These are phyloP conservation scores for Prenolepis imparis DNA, from an alignment of 2,888 invertebrate species.

Conservation along the genomic window DNA sequence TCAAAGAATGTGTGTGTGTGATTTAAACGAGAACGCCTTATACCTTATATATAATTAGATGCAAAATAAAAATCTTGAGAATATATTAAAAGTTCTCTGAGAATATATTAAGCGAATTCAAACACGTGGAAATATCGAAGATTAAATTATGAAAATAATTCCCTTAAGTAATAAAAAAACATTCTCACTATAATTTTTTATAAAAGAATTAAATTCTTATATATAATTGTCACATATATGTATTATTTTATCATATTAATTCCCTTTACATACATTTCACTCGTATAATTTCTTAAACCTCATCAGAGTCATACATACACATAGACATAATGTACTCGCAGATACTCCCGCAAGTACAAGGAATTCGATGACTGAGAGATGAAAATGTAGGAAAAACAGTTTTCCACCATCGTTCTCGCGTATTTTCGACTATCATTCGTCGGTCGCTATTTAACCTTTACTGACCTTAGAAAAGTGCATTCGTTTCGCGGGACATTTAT, in stretches of 20 bases:
- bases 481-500: slow-evolving; percentile 2
- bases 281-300: background rate
- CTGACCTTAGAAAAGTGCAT: background rate
- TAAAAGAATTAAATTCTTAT: background rate
- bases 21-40: background rate
- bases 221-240: background rate
- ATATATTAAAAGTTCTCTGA: too few species aligned
- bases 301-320: background rate
- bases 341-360: background rate
- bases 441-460: slow-evolving; percentile 14
- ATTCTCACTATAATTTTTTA: background rate
- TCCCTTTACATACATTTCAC: background rate
- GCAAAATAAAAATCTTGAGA: too few species aligned
- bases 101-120: background rate
- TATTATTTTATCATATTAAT: background rate
- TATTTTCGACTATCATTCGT: background rate
- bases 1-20: too few species aligned
- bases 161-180: background rate
- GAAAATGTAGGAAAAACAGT: background rate
- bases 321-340: too few species aligned
- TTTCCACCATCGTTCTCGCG: background rate
- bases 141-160: background rate
- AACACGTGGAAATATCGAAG: background rate
- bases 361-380: background rate
- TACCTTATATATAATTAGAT: background rate